These are phyloP conservation scores for Gymnobelideus leadbeateri DNA, from an alignment of 2,113 vertebrate species.

Conservation along the genomic window DNA sequence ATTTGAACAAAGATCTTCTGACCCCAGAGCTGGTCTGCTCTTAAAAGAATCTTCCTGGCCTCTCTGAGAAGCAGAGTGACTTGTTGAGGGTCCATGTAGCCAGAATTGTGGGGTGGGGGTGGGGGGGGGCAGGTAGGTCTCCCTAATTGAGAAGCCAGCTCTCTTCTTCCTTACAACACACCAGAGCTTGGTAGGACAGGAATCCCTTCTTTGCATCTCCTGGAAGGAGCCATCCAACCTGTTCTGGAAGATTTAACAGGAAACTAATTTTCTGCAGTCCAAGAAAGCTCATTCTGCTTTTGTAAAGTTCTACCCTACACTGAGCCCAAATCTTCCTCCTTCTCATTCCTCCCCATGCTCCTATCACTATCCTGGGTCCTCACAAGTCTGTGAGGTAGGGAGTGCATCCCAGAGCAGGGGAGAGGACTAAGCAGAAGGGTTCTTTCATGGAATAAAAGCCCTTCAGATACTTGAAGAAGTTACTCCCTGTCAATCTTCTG, in stretches of 20 bases:
- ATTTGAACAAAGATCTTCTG: not conserved
- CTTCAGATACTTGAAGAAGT: not conserved
- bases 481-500: not conserved
- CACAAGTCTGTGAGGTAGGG: not conserved
- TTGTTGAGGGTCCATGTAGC: not conserved
- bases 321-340: not conserved
- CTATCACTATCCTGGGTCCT: not conserved
- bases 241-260: not conserved
- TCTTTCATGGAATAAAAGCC: not conserved
- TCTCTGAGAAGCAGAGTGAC: not conserved
- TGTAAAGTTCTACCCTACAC: not conserved
- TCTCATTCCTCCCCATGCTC: not conserved
- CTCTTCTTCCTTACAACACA: not conserved
- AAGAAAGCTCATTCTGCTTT: not conserved
- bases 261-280: no score
- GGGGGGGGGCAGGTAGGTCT: not conserved
- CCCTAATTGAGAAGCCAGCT: not conserved
- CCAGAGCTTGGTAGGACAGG: not conserved
- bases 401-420: not conserved
- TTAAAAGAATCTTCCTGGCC: not conserved
- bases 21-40: not conserved
- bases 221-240: not conserved
- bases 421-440: accelerated
- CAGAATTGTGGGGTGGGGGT: not conserved
- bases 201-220: no score